A percentile compares a stretch with the other conserved stretches of the same genome.
Conservation (phyloP, 1,140 invertebrate genomes). For the Aleiodes sp. region DNA sequence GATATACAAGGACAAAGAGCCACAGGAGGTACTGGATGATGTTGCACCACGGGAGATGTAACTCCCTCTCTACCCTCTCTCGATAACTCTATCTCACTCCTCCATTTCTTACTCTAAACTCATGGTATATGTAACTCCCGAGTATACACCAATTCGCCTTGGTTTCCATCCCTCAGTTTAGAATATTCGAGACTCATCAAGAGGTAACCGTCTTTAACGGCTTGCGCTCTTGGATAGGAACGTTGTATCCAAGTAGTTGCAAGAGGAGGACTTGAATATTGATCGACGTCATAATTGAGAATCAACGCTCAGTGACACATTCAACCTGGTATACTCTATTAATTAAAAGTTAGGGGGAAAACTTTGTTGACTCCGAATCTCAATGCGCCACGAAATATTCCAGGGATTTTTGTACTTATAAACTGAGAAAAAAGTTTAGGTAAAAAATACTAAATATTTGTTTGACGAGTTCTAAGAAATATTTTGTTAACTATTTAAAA, state of each 20-base stretch:
- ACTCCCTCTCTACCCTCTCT: slow-evolving; percentile 30
- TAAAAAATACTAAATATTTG: no score
- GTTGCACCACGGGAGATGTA: slow-evolving; percentile 45
- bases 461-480: no score
- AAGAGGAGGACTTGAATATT: neutral
- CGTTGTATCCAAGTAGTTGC: neutral
- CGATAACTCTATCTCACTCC: neutral
- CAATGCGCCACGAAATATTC: no score
- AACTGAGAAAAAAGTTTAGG: no score
- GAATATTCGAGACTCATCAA: slow-evolving; percentile 48
- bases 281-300: slow-evolving; percentile 13
- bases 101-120: slow-evolving; percentile 16
- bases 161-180: slow-evolving; percentile 31
- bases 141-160: slow-evolving; percentile 8
- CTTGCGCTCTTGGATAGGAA: neutral
- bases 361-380: no score
- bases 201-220: slow-evolving; percentile 44
- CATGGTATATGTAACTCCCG: neutral
- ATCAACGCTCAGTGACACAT: neutral
- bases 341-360: neutral
- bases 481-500: no score
- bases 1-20: slow-evolving; percentile 51
- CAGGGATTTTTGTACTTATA: no score
- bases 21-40: slow-evolving; percentile 45
- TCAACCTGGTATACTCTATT: neutral